Conservation (phyloP, 2,888 invertebrate genomes). For the Coelopa pilipes region DNA sequence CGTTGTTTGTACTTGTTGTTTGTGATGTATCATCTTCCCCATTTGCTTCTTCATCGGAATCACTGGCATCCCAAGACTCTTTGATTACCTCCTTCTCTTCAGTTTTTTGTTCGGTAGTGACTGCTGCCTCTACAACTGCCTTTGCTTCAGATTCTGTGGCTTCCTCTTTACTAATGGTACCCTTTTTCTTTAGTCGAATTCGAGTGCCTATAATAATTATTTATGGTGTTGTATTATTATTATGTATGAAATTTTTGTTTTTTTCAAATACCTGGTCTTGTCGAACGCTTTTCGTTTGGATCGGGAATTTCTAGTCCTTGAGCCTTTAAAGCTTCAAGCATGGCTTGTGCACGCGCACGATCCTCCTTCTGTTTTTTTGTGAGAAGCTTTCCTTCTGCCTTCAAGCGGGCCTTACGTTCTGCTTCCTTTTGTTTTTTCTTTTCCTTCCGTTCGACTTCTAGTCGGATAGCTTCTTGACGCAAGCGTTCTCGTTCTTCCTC, state of each 20-base stretch:
- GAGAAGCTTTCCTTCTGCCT: constrained; percentile 95
- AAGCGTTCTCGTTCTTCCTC: constrained; percentile 81
- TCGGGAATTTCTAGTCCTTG: constrained; percentile 87
- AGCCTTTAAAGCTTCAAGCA: constrained; percentile 88
- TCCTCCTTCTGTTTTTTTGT: constrained; percentile 95
- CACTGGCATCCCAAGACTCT: constrained; percentile 87
- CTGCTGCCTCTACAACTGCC: constrained; percentile 61
- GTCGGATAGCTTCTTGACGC: constrained; percentile 77
- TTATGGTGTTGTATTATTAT: too few relatives aligned
- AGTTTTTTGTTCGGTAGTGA: constrained; percentile 49
- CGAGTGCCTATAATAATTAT: constrained; percentile 72
- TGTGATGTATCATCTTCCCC: constrained; percentile 68
- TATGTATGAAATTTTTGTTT: not conserved
- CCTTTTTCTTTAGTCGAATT: constrained; percentile 77
- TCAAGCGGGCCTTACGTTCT: constrained; percentile 89
- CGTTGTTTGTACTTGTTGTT: constrained; percentile 60
- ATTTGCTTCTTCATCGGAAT: constrained; percentile 64
- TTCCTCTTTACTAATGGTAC: constrained; percentile 67
- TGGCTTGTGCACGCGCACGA: constrained; percentile 85
- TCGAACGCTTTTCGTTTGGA: constrained; percentile 73
- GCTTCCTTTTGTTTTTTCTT: constrained; percentile 92
- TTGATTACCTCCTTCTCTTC: constrained; percentile 70
- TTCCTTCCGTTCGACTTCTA: constrained; percentile 90
- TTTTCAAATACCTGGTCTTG: constrained; percentile 67
- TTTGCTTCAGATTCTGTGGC: constrained; percentile 57